Base-by-base conservation (phyloP, 2,888 invertebrate species). In the Oasisia sp. region DNA sequence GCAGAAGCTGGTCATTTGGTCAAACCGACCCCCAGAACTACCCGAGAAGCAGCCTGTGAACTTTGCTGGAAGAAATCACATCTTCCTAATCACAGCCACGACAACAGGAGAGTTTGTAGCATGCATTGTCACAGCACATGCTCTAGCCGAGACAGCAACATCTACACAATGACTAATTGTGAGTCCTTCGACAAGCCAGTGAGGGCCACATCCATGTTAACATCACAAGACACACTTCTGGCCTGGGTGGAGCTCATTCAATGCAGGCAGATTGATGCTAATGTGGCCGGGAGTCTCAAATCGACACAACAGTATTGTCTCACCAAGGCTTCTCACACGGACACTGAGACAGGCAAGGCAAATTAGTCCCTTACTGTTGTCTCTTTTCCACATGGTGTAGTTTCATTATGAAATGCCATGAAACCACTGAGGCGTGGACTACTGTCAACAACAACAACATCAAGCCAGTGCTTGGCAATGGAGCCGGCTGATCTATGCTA, bases 151-250 rank as follows among this genome's bases (percentile, higher is more conserved):
- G 74, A 74, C 74, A 19, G 74, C n/a, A 74, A 74, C 74, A 74
- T 74, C 74, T 74, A 74, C 27, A 74, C 74, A 74, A 74, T 74
- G 74, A 74, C 74, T 74, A 74, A 74, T 74, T 14, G 74, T 74
- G 74, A 74, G 27, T 74, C 74, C n/a, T 74, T 74, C 74, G 27
- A 74, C 74, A 74, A 74, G 27, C 74, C 7, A 74, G 27, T 27
- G 27, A 27, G 74, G 74, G 27, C 74, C 74, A 74, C 74, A 74
- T 74, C 74, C 74, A 74, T 74, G 74, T 74, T 74, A 74, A 74
- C 74, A 74, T 74, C 74, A 14, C 27, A 19, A 27, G 27, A 74
- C 74, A 74, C 27, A 74, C 74, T 74, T n/a, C 74, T 74, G 74
- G 2, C n/a, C 14, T 27, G 74, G 74, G 74, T 74, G 74, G 74